These are phyloP conservation scores for Hippolais icterina DNA, from an alignment of 2,113 vertebrate species.

Conservation along the genomic window DNA sequence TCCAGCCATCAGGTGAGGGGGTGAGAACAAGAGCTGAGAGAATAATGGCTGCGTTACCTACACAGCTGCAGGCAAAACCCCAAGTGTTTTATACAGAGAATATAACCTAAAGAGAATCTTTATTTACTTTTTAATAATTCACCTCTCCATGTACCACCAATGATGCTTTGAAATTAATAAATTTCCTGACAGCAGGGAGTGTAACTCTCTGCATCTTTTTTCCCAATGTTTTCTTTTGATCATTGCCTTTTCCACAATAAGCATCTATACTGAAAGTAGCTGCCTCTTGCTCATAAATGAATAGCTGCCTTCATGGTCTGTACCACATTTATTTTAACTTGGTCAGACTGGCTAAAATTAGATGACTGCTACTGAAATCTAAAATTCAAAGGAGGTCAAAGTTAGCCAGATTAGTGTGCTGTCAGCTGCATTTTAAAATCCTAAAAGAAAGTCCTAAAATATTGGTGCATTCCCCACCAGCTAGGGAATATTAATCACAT, in stretches of 20 bases:
- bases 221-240: not conserved
- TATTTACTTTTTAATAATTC: conserved; percentile 22
- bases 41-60: not conserved
- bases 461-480: not conserved
- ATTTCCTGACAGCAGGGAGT: conserved; percentile 10
- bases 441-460: not conserved
- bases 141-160: not conserved
- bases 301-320: not conserved
- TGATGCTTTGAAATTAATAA: conserved; percentile 24
- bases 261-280: not conserved
- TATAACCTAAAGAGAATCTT: not conserved
- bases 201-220: not conserved
- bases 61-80: not conserved
- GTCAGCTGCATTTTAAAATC: not conserved
- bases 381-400: not conserved
- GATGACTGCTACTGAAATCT: not conserved
- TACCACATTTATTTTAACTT: conserved; percentile 12
- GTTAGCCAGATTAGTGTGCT: not conserved
- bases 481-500: not conserved
- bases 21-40: not conserved
- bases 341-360: not conserved
- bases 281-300: not conserved
- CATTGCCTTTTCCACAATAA: not conserved
- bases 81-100: not conserved
- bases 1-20: not conserved